phyloP scores from a whole-genome alignment of 2,113 vertebrate species.

The Stomatorhinus ivindoensis region DNA sequence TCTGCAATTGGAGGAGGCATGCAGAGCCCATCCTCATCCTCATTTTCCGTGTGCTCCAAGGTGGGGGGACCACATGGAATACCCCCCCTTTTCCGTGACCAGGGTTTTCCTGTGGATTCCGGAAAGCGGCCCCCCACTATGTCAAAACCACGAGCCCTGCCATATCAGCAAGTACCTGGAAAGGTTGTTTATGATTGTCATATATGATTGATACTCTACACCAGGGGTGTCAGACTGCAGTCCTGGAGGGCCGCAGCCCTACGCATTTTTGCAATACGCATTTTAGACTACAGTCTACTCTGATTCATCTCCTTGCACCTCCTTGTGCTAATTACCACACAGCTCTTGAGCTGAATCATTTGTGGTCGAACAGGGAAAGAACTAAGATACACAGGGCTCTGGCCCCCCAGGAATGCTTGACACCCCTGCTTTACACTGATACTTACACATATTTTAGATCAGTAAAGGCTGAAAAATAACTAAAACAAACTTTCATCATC shows the following conservation, averaged over 20 bases:
- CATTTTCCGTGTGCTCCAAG: slow-evolving; percentile 11
- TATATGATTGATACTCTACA: not conserved
- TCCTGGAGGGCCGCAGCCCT: too few species aligned
- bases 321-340: too few species aligned
- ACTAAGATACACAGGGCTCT: too few species aligned
- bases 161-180: slow-evolving; percentile 34
- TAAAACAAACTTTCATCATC: not conserved
- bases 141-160: slow-evolving; percentile 33
- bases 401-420: too few species aligned
- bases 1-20: slow-evolving; percentile 41
- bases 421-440: too few species aligned
- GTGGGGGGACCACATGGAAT: not conserved
- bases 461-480: not conserved
- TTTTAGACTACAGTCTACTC: too few species aligned
- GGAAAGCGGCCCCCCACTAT: slow-evolving; percentile 34
- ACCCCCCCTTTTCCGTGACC: slow-evolving; percentile 16
- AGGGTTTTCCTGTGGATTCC: slow-evolving; percentile 30
- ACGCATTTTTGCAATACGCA: too few species aligned
- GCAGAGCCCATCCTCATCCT: not conserved
- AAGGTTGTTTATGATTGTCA: slow-evolving; percentile 6
- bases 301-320: too few species aligned
- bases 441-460: not conserved
- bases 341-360: too few species aligned
- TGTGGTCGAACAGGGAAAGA: too few species aligned
- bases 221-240: too few species aligned